Evolutionary conservation across 2,797 vertebrate genomes (phyloP).

Genomic region (Leptatherina wallacei): DNA sequence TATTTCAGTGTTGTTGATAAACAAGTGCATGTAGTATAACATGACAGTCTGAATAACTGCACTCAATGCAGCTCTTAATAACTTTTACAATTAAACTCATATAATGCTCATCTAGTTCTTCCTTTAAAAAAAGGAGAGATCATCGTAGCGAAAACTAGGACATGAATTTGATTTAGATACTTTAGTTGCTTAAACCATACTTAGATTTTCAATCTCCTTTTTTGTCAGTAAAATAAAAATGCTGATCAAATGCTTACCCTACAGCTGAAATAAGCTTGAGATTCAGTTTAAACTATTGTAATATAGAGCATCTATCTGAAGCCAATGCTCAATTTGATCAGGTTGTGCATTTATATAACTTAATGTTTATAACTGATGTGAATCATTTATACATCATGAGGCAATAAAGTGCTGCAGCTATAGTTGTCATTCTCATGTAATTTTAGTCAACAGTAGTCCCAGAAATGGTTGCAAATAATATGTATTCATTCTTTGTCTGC

Average conservation of each 20-base stretch:
- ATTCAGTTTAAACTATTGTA: neutral
- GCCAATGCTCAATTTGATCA: neutral
- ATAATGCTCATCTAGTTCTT: rapidly evolving
- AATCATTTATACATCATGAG: neutral
- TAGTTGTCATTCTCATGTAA: neutral
- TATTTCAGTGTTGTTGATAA: constrained; percentile 82
- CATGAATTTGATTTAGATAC: neutral
- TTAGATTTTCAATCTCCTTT: neutral
- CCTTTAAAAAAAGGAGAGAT: neutral
- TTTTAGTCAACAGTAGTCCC: neutral
- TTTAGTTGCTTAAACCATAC: neutral
- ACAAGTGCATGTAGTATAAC: constrained; percentile 48
- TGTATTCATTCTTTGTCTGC: neutral
- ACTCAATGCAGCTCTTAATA: neutral
- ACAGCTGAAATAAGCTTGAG: neutral
- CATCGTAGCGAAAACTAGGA: neutral
- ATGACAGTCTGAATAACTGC: neutral
- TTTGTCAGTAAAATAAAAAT: neutral
- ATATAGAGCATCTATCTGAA: neutral
- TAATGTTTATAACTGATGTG: neutral
- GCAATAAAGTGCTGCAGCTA: neutral
- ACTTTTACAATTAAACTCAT: neutral
- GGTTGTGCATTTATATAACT: neutral
- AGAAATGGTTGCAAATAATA: neutral
- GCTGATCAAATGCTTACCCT: neutral